Evolutionary conservation across 2,797 vertebrate genomes (phyloP).

Genomic region (Silurus aristotelis): DNA sequence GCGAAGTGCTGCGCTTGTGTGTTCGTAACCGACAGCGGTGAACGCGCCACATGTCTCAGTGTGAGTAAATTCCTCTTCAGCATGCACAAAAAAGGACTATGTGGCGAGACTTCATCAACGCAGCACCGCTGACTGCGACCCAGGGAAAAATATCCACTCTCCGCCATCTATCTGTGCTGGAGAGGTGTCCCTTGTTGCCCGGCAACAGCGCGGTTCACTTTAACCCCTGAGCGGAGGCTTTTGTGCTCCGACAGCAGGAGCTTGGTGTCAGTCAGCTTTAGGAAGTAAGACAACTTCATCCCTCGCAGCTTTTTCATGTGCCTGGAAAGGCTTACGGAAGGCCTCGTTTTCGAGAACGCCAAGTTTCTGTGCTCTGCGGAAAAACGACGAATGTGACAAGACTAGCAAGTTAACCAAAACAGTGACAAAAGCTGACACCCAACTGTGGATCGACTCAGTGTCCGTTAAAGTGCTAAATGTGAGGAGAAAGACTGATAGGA

Average conservation of each 20-base stretch:
- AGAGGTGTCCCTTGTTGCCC: conserved; percentile 73
- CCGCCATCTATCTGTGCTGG: conserved; percentile 47
- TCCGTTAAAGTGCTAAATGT: not conserved
- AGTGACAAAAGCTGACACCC: conserved; percentile 13
- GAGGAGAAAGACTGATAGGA: not conserved
- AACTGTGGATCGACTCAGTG: not conserved
- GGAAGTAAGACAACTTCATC: conserved; percentile 44
- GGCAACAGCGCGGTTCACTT: conserved; percentile 71
- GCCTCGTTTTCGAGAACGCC: not conserved
- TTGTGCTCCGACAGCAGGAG: conserved; percentile 43
- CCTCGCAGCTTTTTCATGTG: conserved; percentile 40
- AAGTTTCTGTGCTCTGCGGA: not conserved
- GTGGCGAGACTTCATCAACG: conserved; percentile 47
- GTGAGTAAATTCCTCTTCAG: conserved; percentile 21
- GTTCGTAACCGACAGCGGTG: not conserved
- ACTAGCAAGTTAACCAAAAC: conserved; percentile 25
- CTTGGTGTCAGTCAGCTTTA: conserved; percentile 45
- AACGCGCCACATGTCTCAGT: not conserved
- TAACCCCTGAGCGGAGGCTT: conserved; percentile 52
- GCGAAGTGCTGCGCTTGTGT: not conserved
- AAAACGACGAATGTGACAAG: not conserved
- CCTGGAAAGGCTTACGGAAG: conserved; percentile 30
- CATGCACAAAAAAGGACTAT: conserved; percentile 32
- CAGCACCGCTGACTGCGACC: conserved; percentile 30
- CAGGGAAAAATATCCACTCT: conserved; percentile 44